Evolutionary conservation across 2,797 vertebrate genomes (phyloP), one percentile per base, ranked within the genome.

Genomic region (Hozukius guyotensis): DNA sequence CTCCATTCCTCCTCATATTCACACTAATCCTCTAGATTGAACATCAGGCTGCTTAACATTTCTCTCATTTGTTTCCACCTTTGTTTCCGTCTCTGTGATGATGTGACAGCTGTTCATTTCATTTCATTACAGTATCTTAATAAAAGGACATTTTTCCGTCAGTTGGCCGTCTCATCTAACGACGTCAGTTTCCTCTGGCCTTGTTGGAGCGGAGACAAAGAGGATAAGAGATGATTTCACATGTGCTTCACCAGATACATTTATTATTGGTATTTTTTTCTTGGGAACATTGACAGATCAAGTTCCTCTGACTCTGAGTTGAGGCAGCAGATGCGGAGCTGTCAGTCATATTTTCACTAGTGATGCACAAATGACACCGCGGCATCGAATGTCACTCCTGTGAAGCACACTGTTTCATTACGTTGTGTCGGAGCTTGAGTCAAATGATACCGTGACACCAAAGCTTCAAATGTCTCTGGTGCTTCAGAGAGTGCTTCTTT

Each of bases 41-140:
- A 0, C 18, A 20, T 52, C 2, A 42, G 32, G 2, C 8, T 38
- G 57, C 36, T 52, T 52, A 52, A 52, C 46, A 52, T 65, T 14
- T 27, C 46, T 63, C 46, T 49, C 57, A 36, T 64, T 36, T 24
- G 32, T 59, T 66, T 57, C 8, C 57, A 56, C 57, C 72, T 69
- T 66, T 52, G 61, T 65, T 79, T 57, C 8, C 4, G 34, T 52
- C 9, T 36, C 25, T 24, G 55, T 36, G 61, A 68, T 3, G 12
- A 25, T 65, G 52, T 29, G 76, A 61, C 65, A 74, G 49, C 70
- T 65, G 29, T 8, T 81, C 69, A 49, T 62, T 55, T 81, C 49
- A 49, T 62, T 55, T 56, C 80, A 62, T 46, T 38, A 49, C 60
- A 13, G 20, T 5, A 34, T 56, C 69, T 53, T 68, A 36, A n/a